Evolutionary conservation across 2,888 invertebrate species (phyloP).

Genomic region (Zygaena filipendulae): DNA sequence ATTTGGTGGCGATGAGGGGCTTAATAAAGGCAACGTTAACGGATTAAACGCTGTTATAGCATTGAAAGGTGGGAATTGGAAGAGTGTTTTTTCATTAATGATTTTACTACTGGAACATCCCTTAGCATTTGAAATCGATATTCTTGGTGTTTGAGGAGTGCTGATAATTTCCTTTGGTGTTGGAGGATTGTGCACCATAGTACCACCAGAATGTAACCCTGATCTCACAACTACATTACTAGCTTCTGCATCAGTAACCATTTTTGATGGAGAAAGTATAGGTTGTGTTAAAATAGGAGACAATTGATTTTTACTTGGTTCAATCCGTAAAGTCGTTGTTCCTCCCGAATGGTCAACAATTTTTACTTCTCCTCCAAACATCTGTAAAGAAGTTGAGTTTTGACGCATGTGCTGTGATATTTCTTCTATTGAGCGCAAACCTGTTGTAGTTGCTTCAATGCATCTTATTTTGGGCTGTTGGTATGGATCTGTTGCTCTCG

Average conservation of each 20-base stretch:
- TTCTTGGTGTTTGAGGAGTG: slow-evolving; percentile 61
- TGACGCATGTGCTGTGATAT: slow-evolving; percentile 67
- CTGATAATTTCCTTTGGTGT: slow-evolving; percentile 54
- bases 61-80: slow-evolving; percentile 75
- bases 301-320: slow-evolving; percentile 69
- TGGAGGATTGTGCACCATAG: slow-evolving; percentile 73
- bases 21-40: slow-evolving; percentile 70
- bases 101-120: slow-evolving; percentile 45
- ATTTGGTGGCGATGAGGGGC: slow-evolving; percentile 56
- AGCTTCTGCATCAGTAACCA: slow-evolving; percentile 56
- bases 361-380: slow-evolving; percentile 84
- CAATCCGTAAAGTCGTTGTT: slow-evolving; percentile 76
- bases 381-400: slow-evolving; percentile 67
- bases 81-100: slow-evolving; percentile 61
- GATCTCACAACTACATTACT: slow-evolving; percentile 83
- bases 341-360: slow-evolving; percentile 76
- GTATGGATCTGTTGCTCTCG: slow-evolving; percentile 47
- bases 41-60: slow-evolving; percentile 78
- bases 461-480: slow-evolving; percentile 61
- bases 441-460: slow-evolving; percentile 52
- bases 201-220: slow-evolving; percentile 85
- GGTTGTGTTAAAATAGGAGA: slow-evolving; percentile 67
- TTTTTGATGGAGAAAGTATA: slow-evolving; percentile 55
- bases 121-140: slow-evolving; percentile 65
- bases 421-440: slow-evolving; percentile 67